Evolutionary conservation across 2,888 invertebrate genomes (phyloP), one percentile per base, ranked within the genome.

Genomic region (Leptopilina drosophilae): DNA sequence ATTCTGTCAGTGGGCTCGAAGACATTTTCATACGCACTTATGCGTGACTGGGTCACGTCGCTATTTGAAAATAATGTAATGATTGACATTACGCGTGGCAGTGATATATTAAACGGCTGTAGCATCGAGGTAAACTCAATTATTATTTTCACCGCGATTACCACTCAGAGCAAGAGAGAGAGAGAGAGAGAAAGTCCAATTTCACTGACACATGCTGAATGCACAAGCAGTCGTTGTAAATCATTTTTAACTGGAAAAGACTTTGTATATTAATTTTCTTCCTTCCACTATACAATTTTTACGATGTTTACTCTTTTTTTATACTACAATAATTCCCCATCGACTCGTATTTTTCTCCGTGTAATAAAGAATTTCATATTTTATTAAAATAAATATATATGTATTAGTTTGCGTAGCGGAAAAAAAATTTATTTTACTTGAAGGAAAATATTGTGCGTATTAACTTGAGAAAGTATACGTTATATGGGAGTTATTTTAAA

Each of bases 11-110:
- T 82, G 81, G 82, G 78, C 59, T 79, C 80, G 77, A 80, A 80
- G 78, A 83, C 81, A 82, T 81, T 80, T 82, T 82, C 81, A 78
- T 82, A 81, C 73, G 79, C 79, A 79, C 80, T 80, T 83, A 79
- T 82, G 80, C 81, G 83, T 82, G 82, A 80, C 80, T 79, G 77
- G 81, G 79, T 67, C 78, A 82, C 79, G 78, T 73, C 66, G 77
- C 76, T 77, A 73, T 73, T 73, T 73, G 53, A 64, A 80, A 79
- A 81, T 82, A 82, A 82, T 80, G 82, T 82, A 82, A 84, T 80
- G 82, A 84, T 82, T 82, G 83, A 81, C 83, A 84, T 81, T 82
- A 82, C 82, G 80, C 80, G 82, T 80, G 82, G 79, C 82, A 79
- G 81, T 83, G 81, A 83, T 83, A 82, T 83, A 83, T 83, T 79